phyloP scores from a whole-genome alignment of 35 echinoderm and acorn worm genomes.

The Ophiothrix spiculata region DNA sequence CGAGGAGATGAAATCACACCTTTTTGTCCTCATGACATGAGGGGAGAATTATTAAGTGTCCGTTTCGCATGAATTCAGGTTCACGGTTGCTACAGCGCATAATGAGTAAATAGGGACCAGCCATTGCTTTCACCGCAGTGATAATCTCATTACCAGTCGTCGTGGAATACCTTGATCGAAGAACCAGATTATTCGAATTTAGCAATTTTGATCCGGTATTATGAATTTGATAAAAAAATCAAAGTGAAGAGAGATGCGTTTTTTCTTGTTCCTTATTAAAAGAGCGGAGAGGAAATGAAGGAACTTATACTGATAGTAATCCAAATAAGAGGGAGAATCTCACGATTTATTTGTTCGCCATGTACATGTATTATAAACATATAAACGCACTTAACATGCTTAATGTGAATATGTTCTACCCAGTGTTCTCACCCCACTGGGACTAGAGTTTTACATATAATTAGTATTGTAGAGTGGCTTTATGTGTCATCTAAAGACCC shows the following conservation, averaged over 20 bases:
- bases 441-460: too few species aligned
- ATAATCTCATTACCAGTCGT: conserved; percentile 1
- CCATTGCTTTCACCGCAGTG: neutral
- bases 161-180: neutral
- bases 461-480: too few species aligned
- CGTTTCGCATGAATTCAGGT: conserved; percentile 12
- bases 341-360: too few species aligned
- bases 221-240: neutral
- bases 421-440: too few species aligned
- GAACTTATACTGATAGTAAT: too few species aligned
- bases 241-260: neutral
- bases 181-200: neutral
- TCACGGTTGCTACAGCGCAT: neutral
- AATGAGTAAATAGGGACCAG: conserved; percentile 1
- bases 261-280: neutral
- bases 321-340: too few species aligned
- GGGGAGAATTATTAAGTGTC: conserved; percentile 7
- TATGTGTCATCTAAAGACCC: too few species aligned
- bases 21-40: neutral
- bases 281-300: too few species aligned
- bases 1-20: neutral
- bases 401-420: too few species aligned
- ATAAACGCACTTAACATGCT: too few species aligned
- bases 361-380: too few species aligned
- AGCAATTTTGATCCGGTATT: neutral